phyloP scores from a whole-genome alignment of 2,797 vertebrate genomes.

The Pelobates cultripes region DNA sequence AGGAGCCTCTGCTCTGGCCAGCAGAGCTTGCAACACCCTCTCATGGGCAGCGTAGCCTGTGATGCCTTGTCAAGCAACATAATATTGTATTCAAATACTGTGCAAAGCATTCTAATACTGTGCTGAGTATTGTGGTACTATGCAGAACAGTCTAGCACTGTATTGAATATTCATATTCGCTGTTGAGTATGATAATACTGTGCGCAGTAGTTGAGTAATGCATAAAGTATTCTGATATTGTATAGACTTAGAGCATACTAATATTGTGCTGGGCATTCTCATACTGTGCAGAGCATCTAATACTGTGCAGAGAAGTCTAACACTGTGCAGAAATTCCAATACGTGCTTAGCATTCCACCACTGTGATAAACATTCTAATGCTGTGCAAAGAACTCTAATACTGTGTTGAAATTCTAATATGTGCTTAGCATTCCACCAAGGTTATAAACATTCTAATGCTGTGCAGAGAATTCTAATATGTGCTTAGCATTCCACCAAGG shows the following conservation, averaged over 20 bases:
- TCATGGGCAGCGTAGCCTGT: constrained; percentile 13
- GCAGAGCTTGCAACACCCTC: constrained; percentile 22
- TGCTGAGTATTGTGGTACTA: neutral
- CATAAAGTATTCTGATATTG: neutral
- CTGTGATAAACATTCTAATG: no score
- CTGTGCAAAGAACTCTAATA: neutral
- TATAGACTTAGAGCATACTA: neutral
- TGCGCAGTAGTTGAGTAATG: neutral
- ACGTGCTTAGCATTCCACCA: neutral
- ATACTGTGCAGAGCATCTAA: constrained; percentile 2
- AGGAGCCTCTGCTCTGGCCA: constrained; percentile 32
- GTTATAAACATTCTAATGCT: neutral
- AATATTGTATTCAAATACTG: constrained; percentile 12
- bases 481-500: neutral
- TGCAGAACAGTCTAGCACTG: neutral
- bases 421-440: no score
- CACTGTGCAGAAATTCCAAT: neutral
- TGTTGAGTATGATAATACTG: constrained; percentile 3
- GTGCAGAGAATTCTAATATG: neutral
- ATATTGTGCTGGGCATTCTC: neutral
- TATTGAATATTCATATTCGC: constrained; percentile 8
- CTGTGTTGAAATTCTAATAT: neutral
- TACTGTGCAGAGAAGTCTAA: neutral
- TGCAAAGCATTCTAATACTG: constrained; percentile 11
- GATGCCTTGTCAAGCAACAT: neutral